Evolutionary conservation across 2,888 invertebrate genomes (phyloP).

Genomic region (Drosophila rellima): DNA sequence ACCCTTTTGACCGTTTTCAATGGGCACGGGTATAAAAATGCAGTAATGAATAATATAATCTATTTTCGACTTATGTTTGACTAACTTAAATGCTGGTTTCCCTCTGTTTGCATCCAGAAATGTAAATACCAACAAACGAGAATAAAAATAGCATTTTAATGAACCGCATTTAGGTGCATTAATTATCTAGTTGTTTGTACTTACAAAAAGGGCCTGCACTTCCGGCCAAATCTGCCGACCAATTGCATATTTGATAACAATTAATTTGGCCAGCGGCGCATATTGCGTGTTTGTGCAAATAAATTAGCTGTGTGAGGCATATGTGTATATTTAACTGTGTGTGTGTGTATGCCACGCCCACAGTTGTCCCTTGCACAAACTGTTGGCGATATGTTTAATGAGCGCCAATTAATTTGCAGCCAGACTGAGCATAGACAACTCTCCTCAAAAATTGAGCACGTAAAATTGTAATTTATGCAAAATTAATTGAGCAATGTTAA

Average conservation of each 20-base stretch:
- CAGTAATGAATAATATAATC: slow-evolving; percentile 2
- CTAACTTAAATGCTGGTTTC: slow-evolving; percentile 10
- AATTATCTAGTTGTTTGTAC: slow-evolving; percentile 38
- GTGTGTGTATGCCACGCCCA: slow-evolving; percentile 17
- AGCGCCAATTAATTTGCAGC: slow-evolving; percentile 63
- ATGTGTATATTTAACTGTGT: background rate
- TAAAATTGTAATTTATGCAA: slow-evolving; percentile 72
- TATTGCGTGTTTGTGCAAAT: slow-evolving; percentile 69
- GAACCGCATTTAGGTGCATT: slow-evolving; percentile 26
- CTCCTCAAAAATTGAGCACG: slow-evolving; percentile 5
- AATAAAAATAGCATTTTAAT: slow-evolving; percentile 20
- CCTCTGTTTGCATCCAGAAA: background rate
- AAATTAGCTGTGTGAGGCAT: slow-evolving; percentile 56
- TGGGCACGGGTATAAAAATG: too few relatives aligned
- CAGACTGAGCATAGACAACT: slow-evolving; percentile 3
- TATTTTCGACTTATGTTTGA: background rate
- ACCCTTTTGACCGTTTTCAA: too few relatives aligned
- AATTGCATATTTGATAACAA: slow-evolving; percentile 77
- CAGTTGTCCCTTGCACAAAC: slow-evolving; percentile 51
- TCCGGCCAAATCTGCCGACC: slow-evolving; percentile 40
- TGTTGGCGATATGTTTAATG: slow-evolving; percentile 71
- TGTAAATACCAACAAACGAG: background rate
- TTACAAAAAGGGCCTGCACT: slow-evolving; percentile 19
- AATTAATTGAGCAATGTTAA: slow-evolving; percentile 77
- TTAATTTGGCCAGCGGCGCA: slow-evolving; percentile 70